Evolutionary conservation across 2,797 vertebrate genomes (phyloP), one percentile per base, ranked within the genome.

Genomic region (Pyrocephalus nanus): DNA sequence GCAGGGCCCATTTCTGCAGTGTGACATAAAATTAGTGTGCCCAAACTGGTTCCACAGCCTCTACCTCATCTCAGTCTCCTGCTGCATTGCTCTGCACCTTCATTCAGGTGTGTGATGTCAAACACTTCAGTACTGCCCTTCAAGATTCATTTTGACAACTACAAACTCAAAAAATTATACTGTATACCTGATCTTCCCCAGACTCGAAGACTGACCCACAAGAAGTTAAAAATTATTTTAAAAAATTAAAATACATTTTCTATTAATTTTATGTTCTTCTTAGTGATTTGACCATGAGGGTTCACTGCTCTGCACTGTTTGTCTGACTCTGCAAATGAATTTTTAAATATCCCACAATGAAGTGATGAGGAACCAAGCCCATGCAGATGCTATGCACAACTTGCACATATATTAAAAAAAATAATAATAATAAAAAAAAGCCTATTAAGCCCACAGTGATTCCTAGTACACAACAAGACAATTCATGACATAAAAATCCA

Each of bases 121-220:
- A 76, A 85, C 14, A 32, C 11, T 79, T 81, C 8, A 51, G 40
- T 21, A 10, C 27, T 78, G 32, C 36, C n/a, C 51, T 85, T 81
- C n/a, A 51, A 78, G 70, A 72, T 47, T 58, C 7, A 11, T 72
- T 78, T 32, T 65, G 67, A 58, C 18, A 70, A 30, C 25, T 69
- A 26, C n/a, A 57, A 58, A 8, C 20, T n/a, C 67, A 74, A 48
- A 70, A 91, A 92, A 43, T 40, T 15, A 58, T 12, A 11, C 11
- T 26, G 25, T 15, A 16, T 1, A 3, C 23, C 4, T 8, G 1
- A 15, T n/a, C 60, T 73, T 5, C 5, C 3, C 6, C 50, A 42
- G 30, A 50, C 10, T 36, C 14, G 3, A 72, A 88, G 34, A 30
- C 6, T 36, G 17, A 21, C 27, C 22, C 26, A 27, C 11, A 6